phyloP scores from a whole-genome alignment of 2,797 vertebrate genomes.

The Gambelia wislizenii region DNA sequence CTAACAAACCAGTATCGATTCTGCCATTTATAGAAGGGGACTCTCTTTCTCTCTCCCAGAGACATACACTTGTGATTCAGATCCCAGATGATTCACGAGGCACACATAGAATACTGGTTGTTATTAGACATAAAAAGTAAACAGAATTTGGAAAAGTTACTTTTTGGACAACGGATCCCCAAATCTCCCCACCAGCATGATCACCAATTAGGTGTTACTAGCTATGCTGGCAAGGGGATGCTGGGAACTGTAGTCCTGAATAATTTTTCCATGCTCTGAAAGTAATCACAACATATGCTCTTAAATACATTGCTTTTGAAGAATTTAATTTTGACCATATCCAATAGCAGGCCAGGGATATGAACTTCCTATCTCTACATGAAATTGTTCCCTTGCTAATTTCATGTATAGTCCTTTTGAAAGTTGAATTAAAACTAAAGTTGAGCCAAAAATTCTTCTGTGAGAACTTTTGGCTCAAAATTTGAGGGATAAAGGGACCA shows the following conservation, averaged over 20 bases:
- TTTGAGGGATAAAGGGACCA: not conserved
- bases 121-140: not conserved
- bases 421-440: not conserved
- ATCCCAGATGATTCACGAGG: not conserved
- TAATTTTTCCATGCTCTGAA: not conserved
- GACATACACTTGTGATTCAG: not conserved
- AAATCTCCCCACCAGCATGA: too few relatives aligned
- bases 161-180: too few relatives aligned
- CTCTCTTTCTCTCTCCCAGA: not conserved
- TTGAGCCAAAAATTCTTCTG: not conserved
- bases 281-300: not conserved
- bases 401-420: not conserved
- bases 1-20: not conserved
- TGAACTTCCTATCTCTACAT: not conserved
- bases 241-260: too few relatives aligned
- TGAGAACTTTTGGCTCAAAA: not conserved
- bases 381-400: not conserved
- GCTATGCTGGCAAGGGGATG: too few relatives aligned
- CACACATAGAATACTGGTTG: not conserved
- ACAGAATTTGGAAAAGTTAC: too few relatives aligned
- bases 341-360: not conserved
- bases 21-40: not conserved
- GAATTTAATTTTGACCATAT: not conserved
- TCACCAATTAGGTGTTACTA: too few relatives aligned
- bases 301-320: not conserved